Base-by-base conservation (phyloP, 2,113 vertebrate genomes). In the Mus spicilegus region DNA sequence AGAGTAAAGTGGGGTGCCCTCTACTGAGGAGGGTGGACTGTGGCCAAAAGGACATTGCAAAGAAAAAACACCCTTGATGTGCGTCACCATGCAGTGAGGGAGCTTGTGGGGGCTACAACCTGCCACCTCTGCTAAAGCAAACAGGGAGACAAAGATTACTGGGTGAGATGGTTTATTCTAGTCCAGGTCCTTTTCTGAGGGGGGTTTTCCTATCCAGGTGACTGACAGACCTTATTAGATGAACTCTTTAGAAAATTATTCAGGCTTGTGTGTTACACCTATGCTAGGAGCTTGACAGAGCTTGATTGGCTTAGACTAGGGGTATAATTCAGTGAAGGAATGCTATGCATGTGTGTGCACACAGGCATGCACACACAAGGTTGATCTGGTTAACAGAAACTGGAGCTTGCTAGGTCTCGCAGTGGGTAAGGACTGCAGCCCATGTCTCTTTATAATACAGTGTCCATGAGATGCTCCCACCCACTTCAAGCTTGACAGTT, bases 21-120 rank as follows among this genome's bases (percentile, higher is more conserved):
- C 56, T 42, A 39, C 13, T 42, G 24, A 63, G 22, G 80, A 61
- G n/a, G 58, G 24, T 9, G n/a, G 56, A 63, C 7, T 42, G 11
- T 39, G 3, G 20, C 80, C 56, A 42, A 39, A 61, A 17, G 80
- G 80, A 26, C 22, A 1, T 0, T 4, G 36, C 36, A 28, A 26
- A 28, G n/a, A 16, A 30, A 42, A 42, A 42, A 1, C 1, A 4
- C 36, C 2, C 22, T 61, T 10, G 33, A 4, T 1, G 4, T 36
- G 28, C 3, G 33, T 80, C 30, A 54, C 77, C 17, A 2, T 2
- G 3, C 22, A n/a, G 51, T 14, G 20, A 42, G 10, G 36, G 36
- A 8, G 70, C 7, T 73, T n/a, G 36, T 49, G 36, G 12, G 36
- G 9, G 54, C 36, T 14, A 39, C 6, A 5, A 4, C 7, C 36